Percentiles rank a stretch among this genome's conserved stretches.
Evolutionary conservation across 2,113 vertebrate species (phyloP).

Genomic region (Castor canadensis): DNA sequence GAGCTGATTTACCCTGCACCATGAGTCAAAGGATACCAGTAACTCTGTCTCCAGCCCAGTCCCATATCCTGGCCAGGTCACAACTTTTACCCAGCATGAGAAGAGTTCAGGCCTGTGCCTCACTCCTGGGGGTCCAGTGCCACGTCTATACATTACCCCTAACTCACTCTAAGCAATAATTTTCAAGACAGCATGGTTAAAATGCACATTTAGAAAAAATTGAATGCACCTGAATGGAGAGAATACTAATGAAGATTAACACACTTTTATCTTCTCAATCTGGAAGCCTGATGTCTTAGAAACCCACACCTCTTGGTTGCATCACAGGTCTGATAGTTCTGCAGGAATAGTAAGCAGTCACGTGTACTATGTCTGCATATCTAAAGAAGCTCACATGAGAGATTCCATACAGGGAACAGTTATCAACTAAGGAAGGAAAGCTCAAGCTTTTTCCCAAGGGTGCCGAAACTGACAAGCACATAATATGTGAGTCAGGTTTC

Average conservation of each 20-base stretch:
- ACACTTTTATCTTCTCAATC: neutral
- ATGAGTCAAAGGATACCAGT: neutral
- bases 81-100: neutral
- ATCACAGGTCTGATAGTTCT: neutral
- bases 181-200: neutral
- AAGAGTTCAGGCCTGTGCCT: neutral
- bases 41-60: neutral
- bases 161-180: neutral
- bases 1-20: neutral
- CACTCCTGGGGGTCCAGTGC: neutral
- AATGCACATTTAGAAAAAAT: neutral
- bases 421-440: neutral
- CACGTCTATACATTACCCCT: neutral
- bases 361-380: neutral
- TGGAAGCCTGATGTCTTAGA: neutral
- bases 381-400: neutral
- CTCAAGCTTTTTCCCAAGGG: neutral
- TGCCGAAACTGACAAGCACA: neutral
- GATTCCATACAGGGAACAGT: neutral
- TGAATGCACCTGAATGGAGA: neutral
- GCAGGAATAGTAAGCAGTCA: rapidly evolving
- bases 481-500: neutral
- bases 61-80: neutral
- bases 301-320: neutral
- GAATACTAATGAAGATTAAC: neutral